Conservation (phyloP, 2,888 invertebrate genomes). For the Agrilus biguttatus region DNA sequence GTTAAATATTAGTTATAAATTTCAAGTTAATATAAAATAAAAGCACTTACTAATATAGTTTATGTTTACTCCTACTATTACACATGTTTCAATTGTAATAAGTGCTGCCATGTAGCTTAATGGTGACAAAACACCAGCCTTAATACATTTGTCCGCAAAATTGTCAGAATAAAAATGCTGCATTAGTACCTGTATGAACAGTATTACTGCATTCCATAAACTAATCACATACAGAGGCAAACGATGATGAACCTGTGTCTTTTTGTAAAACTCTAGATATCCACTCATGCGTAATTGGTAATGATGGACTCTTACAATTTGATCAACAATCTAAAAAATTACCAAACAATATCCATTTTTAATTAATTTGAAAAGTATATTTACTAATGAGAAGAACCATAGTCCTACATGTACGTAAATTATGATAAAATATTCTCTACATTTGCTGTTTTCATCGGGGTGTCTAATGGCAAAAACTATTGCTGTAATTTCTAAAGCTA, state of each 20-base stretch:
- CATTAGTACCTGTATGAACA: slow-evolving; percentile 40
- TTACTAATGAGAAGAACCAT: slow-evolving; percentile 44
- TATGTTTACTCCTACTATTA: slow-evolving; percentile 35
- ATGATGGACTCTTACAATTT: slow-evolving; percentile 42
- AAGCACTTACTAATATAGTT: slow-evolving; percentile 37
- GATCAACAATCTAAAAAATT: slow-evolving; percentile 37
- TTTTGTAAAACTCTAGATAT: slow-evolving; percentile 53
- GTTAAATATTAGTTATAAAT: neutral
- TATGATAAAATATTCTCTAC: slow-evolving; percentile 43
- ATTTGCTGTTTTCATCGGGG: slow-evolving; percentile 30
- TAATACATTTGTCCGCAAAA: slow-evolving; percentile 36
- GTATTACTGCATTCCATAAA: slow-evolving; percentile 42
- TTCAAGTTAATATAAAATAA: neutral
- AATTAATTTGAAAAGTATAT: slow-evolving; percentile 8
- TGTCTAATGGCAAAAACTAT: slow-evolving; percentile 25
- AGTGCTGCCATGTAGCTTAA: slow-evolving; percentile 43
- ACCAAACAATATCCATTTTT: neutral
- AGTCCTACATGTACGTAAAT: slow-evolving; percentile 41
- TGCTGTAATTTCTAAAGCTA: slow-evolving; percentile 24
- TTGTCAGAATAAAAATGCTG: slow-evolving; percentile 40
- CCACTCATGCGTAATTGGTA: slow-evolving; percentile 46
- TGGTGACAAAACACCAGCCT: slow-evolving; percentile 35
- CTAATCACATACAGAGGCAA: slow-evolving; percentile 48
- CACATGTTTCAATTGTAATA: slow-evolving; percentile 34
- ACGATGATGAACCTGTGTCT: slow-evolving; percentile 41